Evolutionary conservation across 2,888 invertebrate species (phyloP).

Genomic region (Micoletzkya japonica): DNA sequence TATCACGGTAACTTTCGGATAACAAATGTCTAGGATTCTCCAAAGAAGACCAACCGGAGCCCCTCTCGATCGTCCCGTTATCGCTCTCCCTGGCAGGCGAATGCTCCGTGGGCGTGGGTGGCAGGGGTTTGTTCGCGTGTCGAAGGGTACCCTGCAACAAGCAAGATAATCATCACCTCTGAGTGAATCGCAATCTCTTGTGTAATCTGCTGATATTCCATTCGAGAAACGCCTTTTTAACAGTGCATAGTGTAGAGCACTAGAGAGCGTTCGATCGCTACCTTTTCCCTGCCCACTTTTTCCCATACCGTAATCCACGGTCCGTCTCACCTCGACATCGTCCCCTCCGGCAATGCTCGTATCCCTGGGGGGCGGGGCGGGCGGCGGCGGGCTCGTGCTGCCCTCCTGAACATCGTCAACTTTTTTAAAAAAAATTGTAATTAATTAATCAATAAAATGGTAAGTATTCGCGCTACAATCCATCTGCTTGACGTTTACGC

Average conservation of each 20-base stretch:
- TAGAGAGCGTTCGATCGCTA: neutral
- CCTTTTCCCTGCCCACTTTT: neutral
- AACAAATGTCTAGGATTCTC: no score
- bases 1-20: no score
- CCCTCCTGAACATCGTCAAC: conserved; percentile 34
- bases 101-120: conserved; percentile 86
- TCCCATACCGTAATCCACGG: no score
- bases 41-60: no score
- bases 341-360: conserved; percentile 43
- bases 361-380: conserved; percentile 63
- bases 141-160: conserved; percentile 49
- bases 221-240: neutral
- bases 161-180: no score
- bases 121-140: conserved; percentile 83
- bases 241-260: neutral
- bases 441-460: neutral
- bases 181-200: no score
- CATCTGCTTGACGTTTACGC: neutral
- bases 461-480: neutral
- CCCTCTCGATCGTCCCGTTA: no score
- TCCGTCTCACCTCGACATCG: conserved; percentile 31
- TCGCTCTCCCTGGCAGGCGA: conserved; percentile 44
- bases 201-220: no score
- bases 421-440: neutral
- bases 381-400: conserved; percentile 58